phyloP scores from a whole-genome alignment of 2,113 vertebrate genomes.

The Xiphophorus couchianus region DNA sequence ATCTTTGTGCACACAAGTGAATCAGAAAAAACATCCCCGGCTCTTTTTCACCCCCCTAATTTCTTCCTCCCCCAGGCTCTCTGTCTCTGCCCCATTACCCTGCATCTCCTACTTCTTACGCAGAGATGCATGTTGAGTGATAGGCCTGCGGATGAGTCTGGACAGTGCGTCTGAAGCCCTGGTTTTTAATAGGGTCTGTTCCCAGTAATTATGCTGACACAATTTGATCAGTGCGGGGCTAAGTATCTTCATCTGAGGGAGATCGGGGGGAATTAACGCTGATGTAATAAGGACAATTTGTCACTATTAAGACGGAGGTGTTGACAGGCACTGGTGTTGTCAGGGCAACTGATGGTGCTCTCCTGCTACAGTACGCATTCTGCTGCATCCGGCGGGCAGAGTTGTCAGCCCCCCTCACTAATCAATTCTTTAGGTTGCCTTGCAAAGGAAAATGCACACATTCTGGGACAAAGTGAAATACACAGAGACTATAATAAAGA shows the following conservation, averaged over 20 bases:
- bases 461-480: constrained; percentile 32
- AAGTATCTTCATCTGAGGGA: constrained; percentile 94
- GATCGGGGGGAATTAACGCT: constrained; percentile 91
- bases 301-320: constrained; percentile 90
- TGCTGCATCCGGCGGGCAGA: constrained; percentile 57
- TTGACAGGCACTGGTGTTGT: constrained; percentile 86
- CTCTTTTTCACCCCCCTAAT: constrained; percentile 8
- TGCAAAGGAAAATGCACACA: constrained; percentile 46
- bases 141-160: constrained; percentile 70
- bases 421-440: constrained; percentile 60
- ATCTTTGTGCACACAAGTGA: constrained; percentile 36
- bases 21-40: constrained; percentile 27
- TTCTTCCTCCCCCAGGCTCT: constrained; percentile 14
- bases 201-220: constrained; percentile 92
- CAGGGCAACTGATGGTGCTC: constrained; percentile 80
- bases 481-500: constrained; percentile 41
- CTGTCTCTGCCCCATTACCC: constrained; percentile 38
- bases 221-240: constrained; percentile 91
- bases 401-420: constrained; percentile 62
- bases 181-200: constrained; percentile 91
- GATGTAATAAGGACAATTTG: constrained; percentile 95
- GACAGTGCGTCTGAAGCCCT: constrained; percentile 80
- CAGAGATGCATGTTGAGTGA: constrained; percentile 70
- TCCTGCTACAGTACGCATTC: constrained; percentile 67
- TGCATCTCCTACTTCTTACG: constrained; percentile 45